phyloP scores from a whole-genome alignment of 2,888 invertebrate genomes.

The Lucinisca nassula region DNA sequence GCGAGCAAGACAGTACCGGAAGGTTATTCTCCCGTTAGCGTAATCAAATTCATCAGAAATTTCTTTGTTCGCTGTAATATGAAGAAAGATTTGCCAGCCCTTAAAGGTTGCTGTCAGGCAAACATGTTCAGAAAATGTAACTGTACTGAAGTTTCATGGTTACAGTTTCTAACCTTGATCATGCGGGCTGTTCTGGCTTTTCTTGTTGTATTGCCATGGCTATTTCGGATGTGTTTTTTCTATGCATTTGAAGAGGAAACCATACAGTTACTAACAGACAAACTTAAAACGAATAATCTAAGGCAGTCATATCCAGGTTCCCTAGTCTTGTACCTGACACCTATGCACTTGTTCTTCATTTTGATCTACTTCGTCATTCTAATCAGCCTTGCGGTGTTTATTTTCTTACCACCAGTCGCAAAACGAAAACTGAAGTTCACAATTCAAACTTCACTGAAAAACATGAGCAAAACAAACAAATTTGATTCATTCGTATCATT shows the following conservation, averaged over 20 bases:
- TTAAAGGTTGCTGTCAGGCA: conserved; percentile 37
- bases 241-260: conserved; percentile 34
- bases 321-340: conserved; percentile 43
- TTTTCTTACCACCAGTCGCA: not conserved
- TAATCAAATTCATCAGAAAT: conserved; percentile 31
- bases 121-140: conserved; percentile 8
- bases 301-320: conserved; percentile 33
- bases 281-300: conserved; percentile 16
- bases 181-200: conserved; percentile 8
- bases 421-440: conserved; percentile 21
- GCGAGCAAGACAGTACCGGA: conserved; percentile 35
- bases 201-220: conserved; percentile 41
- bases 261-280: not conserved
- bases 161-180: conserved; percentile 17
- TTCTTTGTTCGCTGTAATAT: conserved; percentile 52
- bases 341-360: conserved; percentile 35
- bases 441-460: not conserved
- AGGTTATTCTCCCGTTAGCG: conserved; percentile 44
- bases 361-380: conserved; percentile 30
- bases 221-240: conserved; percentile 54
- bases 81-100: conserved; percentile 30
- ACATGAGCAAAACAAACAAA: not conserved
- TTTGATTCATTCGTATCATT: not conserved
- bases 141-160: conserved; percentile 24
- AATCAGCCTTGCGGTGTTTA: no score